A percentile compares a stretch with the other conserved stretches of the same genome.
These are phyloP conservation scores for Triplophysa dalaica DNA, from an alignment of 2,113 vertebrate species.

Conservation along the genomic window DNA sequence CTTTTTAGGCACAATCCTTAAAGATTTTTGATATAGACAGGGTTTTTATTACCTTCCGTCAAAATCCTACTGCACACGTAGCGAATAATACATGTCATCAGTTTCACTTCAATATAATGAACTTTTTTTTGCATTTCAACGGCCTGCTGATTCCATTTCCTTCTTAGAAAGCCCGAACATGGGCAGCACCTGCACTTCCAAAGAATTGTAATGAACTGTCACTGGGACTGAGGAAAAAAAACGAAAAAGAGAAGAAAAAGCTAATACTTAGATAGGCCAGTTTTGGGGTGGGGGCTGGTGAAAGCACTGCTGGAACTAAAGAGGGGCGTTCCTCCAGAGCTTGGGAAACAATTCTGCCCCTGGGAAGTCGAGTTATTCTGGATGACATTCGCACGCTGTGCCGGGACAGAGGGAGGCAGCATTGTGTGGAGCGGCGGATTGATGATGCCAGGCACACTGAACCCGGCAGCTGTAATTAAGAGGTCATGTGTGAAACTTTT, in stretches of 20 bases:
- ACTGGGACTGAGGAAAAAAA: constrained; percentile 63
- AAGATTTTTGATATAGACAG: constrained; percentile 34
- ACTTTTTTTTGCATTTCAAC: constrained; percentile 43
- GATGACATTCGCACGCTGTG: constrained; percentile 69
- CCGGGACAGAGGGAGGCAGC: constrained; percentile 45
- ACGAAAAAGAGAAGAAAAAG: constrained; percentile 2
- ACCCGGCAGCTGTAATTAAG: constrained; percentile 74
- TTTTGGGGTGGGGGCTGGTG: constrained; percentile 26
- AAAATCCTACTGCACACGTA: not conserved
- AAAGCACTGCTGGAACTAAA: constrained; percentile 71
- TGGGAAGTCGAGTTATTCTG: constrained; percentile 67
- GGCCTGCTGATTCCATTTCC: constrained; percentile 51
- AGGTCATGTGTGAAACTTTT: constrained; percentile 68
- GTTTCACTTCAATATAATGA: constrained; percentile 43
- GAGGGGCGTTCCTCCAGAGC: constrained; percentile 61
- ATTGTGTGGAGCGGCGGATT: constrained; percentile 69
- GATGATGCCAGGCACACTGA: constrained; percentile 66
- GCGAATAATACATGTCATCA: constrained; percentile 39
- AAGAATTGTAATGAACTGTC: constrained; percentile 58
- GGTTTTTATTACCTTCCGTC: constrained; percentile 34
- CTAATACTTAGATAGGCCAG: constrained; percentile 15
- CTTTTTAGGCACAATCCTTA: constrained; percentile 32
- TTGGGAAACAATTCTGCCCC: constrained; percentile 65
- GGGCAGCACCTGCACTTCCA: constrained; percentile 66
- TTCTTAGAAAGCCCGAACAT: constrained; percentile 16